Conservation (phyloP, 2,888 invertebrate genomes). For the Macroteleia sp. region DNA sequence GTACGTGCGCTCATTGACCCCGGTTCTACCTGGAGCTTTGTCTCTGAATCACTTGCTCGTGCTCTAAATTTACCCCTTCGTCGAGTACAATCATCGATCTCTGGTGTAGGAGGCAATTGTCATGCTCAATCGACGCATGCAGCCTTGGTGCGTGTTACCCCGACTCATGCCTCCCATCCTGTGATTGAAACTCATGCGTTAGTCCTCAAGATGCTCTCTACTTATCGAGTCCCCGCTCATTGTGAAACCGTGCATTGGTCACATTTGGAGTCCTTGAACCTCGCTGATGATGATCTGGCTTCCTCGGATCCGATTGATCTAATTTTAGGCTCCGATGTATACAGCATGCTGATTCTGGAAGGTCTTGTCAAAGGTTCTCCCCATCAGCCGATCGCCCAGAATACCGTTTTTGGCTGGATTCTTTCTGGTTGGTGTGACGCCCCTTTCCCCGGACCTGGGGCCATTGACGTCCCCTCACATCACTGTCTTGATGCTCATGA, state of each 20-base stretch:
- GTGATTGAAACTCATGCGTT: not conserved
- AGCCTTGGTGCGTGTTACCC: not conserved
- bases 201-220: not conserved
- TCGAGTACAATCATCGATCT: not conserved
- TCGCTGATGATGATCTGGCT: not conserved
- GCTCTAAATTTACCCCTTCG: not conserved
- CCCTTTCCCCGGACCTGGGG: not conserved
- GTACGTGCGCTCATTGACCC: not conserved
- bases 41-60: not conserved
- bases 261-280: not conserved
- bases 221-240: not conserved
- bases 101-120: not conserved
- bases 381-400: not conserved
- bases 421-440: not conserved
- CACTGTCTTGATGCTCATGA: not conserved
- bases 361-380: not conserved
- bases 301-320: not conserved
- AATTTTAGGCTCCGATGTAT: not conserved
- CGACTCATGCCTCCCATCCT: not conserved
- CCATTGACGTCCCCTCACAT: not conserved
- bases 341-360: not conserved
- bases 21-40: not conserved
- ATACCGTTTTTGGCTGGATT: constrained; percentile 8
- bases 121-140: not conserved
- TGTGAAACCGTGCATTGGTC: not conserved